Evolutionary conservation across 1,140 invertebrate species (phyloP).

Genomic region (Hyposmocoma kahamanoa): DNA sequence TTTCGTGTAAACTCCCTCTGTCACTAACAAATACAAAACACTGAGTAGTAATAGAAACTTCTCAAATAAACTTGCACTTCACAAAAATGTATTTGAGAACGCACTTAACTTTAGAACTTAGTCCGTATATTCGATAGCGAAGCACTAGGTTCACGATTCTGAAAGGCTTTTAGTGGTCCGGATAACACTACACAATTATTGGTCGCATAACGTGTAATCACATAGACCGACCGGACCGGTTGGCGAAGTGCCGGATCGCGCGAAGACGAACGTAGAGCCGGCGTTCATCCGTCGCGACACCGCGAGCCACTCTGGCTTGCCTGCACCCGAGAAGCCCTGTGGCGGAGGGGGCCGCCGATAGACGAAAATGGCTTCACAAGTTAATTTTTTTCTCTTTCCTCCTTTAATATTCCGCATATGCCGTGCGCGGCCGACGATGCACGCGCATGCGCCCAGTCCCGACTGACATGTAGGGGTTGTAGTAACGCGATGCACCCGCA

Average conservation of each 20-base stretch:
- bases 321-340: conserved; percentile 41
- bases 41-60: conserved; percentile 5
- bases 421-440: conserved; percentile 57
- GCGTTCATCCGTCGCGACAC: conserved; percentile 37
- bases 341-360: conserved; percentile 55
- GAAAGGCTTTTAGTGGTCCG: conserved; percentile 20
- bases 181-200: conserved; percentile 35
- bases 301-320: conserved; percentile 48
- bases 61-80: conserved; percentile 29
- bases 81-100: conserved; percentile 25
- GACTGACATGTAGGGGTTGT: conserved; percentile 49
- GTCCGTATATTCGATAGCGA: not conserved
- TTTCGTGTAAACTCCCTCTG: conserved; percentile 9
- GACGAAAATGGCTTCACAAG: conserved; percentile 73
- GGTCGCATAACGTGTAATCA: conserved; percentile 40
- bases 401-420: conserved; percentile 73
- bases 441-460: conserved; percentile 64
- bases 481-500: conserved; percentile 64
- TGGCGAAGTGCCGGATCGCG: conserved; percentile 18
- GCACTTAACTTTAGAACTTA: conserved; percentile 19
- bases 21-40: conserved; percentile 25
- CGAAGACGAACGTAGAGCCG: conserved; percentile 9
- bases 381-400: conserved; percentile 73
- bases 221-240: conserved; percentile 38
- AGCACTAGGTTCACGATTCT: conserved; percentile 10